Evolutionary conservation across 2,888 invertebrate genomes (phyloP), one percentile per base, ranked within the genome.

Genomic region (Plemyria rubiginata): DNA sequence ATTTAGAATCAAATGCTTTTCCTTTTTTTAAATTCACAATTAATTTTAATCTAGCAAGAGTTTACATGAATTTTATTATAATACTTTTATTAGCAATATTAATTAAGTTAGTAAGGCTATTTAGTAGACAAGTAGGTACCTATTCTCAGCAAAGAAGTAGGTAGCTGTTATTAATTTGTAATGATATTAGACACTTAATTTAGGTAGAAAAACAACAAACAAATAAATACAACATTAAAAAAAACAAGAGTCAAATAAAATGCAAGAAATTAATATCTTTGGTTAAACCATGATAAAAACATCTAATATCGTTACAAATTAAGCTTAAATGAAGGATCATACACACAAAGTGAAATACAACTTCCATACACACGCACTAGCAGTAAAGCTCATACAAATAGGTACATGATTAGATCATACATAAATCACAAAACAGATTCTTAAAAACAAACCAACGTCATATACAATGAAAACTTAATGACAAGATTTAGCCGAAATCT

Each of bases 1-100:
- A 88, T 92, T 92, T 92, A 92, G 92, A 92, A 92, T 92, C 88
- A 85, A 89, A 87, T 91, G 92, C 92, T 92, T 92, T 84, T 79
- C 82, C 82, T 73, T 76, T 79, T 77, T 84, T 88, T 85, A 80
- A 90, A 87, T 92, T 85, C 89, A 90, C 88, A 89, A 86, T 74
- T 45, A 78, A 57, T 87, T 84, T 86, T 84, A 87, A 84, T 84
- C 90, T 92, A 92, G 80, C 79, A 86, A 89, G 83, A 86, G 79
- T 85, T 86, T 84, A 84, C 75, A 82, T 80, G 79, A 84, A 76
- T 84, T 79, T 80, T 85, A 79, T 80, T 75, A 84, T 77, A 78
- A 80, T 81, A 84, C 81, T 80, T 81, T 82, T 63, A 81, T 82
- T 85, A 85, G 84, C 78, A 71, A 80, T 83, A 84, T 84, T 85